Base-by-base conservation (phyloP, 2,888 invertebrate species). In the Standfussiana lucernea region DNA sequence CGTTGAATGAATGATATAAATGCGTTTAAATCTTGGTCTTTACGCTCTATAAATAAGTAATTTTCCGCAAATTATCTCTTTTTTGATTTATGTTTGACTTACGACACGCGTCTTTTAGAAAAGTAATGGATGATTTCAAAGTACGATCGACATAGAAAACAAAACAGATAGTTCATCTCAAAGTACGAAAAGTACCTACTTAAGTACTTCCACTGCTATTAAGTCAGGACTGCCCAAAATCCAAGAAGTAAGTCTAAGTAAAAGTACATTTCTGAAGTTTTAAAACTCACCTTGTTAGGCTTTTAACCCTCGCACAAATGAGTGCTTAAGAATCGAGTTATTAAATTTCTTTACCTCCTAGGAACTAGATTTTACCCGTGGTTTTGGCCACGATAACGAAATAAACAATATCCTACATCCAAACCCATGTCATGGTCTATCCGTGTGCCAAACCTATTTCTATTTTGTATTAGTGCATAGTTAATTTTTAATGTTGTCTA, bases 1-100 rank as follows among this genome's bases (percentile, higher is more conserved):
- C 53, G 42, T 24, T 65, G 47, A 82, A 84, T 28, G 72, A 80
- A 85, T 76, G 72, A 76, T 81, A 61, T 62, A 50, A 79, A 72
- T 80, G 62, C 50, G 42, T 56, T 42, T 56, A 67, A 56, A 64
- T 24, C 35, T 53, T 13, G 11, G 11, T 71, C 32, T 32, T 62
- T 24, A 80, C 69, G 42, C 53, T 72, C 5, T 47, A 28, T 68
- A 56, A 71, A 42, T n/a, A 32, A 10, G 79, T 69, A 82, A 82
- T 37, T 37, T 82, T 85, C 56, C 67, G 71, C 85, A 45, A 70
- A 73, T 81, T 77, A 72, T 35, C n/a, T 8, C n/a, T 42, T n/a
- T 59, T 70, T 70, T 77, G 40, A 73, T 74, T 11, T 61, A 61
- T 35, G 35, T 61, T 35, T 61, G 32, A 11, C 35, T 21, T 32